Base-by-base conservation (phyloP, 2,888 invertebrate species). In the Elgonia sp. region DNA sequence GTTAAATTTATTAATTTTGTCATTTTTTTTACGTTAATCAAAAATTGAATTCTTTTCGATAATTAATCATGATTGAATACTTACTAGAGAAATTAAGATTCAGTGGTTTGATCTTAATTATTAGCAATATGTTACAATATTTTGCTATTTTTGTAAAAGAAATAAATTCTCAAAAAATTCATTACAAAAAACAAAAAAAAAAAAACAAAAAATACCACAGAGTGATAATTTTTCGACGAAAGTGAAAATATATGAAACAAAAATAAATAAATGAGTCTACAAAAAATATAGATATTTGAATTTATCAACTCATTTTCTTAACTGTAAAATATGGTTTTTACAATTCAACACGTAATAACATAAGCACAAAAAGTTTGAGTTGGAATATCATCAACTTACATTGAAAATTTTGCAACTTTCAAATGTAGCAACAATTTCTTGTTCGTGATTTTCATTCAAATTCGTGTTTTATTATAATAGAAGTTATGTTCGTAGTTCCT, bases 401-500 rank as follows among this genome's bases (percentile, higher is more conserved):
- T 20, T 20, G 18, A 8, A 57, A 57, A 57, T 57, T 57, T 8
- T 20, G 16, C 12, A 57, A 20, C 55, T 18, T 57, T 2, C 55
- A 20, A 57, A 57, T 18, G 20, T 1, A 57, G 55, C 55, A 57
- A 57, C 55, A 57, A 8, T 57, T 57, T 57, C 55, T 20, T 8
- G 55, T 8, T 21, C 60, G 60, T 29, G 29, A 60, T 60, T 60
- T 29, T 60, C 60, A 60, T 60, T 29, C 37, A 29, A 29, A 29
- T 29, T 42, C 46, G 14, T 20, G 20, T 67, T 67, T 20, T 20
- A 42, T 67, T 67, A 20, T 67, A 67, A 67, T 46, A 46, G 12
- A 46, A 46, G 46, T 42, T 42, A 46, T 20, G 42, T 20, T 5
- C 42, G 20, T 14, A 67, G 67, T 42, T 42, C 42, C 40, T 42